Evolutionary conservation across 2,888 invertebrate species (phyloP).

Genomic region (Rotaria sp.): DNA sequence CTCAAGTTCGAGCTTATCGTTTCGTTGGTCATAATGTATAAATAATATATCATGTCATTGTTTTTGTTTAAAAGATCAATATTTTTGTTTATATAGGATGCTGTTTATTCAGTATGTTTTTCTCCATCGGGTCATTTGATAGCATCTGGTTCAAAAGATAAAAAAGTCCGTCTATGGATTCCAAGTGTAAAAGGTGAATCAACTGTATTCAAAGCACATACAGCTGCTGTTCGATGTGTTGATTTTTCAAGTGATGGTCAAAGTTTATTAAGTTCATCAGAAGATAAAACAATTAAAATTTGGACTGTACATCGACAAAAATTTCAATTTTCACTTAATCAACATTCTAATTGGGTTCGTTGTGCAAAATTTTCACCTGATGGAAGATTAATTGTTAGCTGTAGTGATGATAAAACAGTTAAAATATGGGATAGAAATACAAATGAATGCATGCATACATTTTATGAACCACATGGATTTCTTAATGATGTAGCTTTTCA

Average conservation of each 20-base stretch:
- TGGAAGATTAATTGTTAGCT: slow-evolving; percentile 71
- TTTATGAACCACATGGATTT: slow-evolving; percentile 62
- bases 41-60: not conserved
- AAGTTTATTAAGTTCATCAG: slow-evolving; percentile 53
- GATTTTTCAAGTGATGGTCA: slow-evolving; percentile 68
- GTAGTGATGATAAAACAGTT: slow-evolving; percentile 76
- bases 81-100: slow-evolving; percentile 60
- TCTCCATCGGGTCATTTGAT: slow-evolving; percentile 73
- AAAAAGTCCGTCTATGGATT: slow-evolving; percentile 77
- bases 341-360: slow-evolving; percentile 56
- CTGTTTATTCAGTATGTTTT: slow-evolving; percentile 71
- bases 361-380: slow-evolving; percentile 66
- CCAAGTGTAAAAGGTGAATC: slow-evolving; percentile 68
- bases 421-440: slow-evolving; percentile 70
- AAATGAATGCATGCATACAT: slow-evolving; percentile 69
- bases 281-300: slow-evolving; percentile 57
- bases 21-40: slow-evolving; percentile 57
- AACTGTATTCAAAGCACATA: slow-evolving; percentile 72
- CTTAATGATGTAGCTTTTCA: slow-evolving; percentile 69
- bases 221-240: slow-evolving; percentile 71
- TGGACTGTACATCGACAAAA: slow-evolving; percentile 56
- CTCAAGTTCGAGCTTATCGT: slow-evolving; percentile 67
- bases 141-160: slow-evolving; percentile 76
- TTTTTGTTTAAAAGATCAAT: not conserved
- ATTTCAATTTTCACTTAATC: slow-evolving; percentile 54